Evolutionary conservation across 2,113 vertebrate species (phyloP), one percentile per base, ranked within the genome.

Genomic region (Protomyctophum bolini): DNA sequence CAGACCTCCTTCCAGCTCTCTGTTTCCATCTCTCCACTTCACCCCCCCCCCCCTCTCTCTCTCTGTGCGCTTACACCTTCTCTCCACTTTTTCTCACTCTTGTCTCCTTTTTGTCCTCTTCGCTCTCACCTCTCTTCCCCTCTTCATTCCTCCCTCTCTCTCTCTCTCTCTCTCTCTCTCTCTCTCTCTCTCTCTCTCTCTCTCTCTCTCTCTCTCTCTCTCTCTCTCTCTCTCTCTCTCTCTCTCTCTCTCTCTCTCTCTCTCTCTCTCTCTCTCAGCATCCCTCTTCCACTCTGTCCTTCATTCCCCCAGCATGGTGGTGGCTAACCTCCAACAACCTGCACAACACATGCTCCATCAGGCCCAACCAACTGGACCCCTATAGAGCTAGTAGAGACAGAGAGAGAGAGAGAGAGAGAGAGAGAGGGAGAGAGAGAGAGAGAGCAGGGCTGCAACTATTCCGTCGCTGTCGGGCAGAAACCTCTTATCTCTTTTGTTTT

Each of bases 271-370:
- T 8, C 10, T 73, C 56, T 69, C 54, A 52, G 54, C 54, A 21
- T 7, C 10, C 21, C 45, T 58, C 48, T 79, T 45, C 28, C 52
- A 54, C 56, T 57, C 47, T 66, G 15, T 55, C n/a, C 29, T 68
- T 64, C 33, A 11, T 58, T 59, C 56, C 56, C 48, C 58, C 55
- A 8, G 52, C 47, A 41, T 41, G 33, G 33, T 41, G 33, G 3
- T 79, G 83, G 75, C 79, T 4, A 50, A 33, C 45, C 69, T 85
- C 83, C 86, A 83, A 41, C 68, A 80, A 83, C 74, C 81, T 85
- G 83, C 73, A 63, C 61, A 77, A 65, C 79, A 80, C 76, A 83
- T 85, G 86, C 33, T 41, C 33, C 60, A 29, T 41, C 76, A 50
- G 10, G 8, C 49, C 10, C 49, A 50, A 50, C 10, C 49, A 50